Evolutionary conservation across 2,888 invertebrate species (phyloP), one percentile per base, ranked within the genome.

Genomic region (Asteroscopus sphinx): DNA sequence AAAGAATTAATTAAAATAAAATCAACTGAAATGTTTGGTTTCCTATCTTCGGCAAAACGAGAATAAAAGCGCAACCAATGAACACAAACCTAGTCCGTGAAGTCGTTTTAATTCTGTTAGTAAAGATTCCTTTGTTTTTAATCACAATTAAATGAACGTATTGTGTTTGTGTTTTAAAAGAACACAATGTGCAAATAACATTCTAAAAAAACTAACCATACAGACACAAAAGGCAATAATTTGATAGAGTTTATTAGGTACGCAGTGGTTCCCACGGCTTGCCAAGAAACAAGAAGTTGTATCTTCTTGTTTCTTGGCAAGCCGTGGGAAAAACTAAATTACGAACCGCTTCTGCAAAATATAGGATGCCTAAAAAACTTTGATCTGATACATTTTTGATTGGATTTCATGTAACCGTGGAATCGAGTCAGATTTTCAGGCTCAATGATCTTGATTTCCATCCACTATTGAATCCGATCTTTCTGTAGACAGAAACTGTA

Each of bases 191-290:
- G 17, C 32, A 15, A 9, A 52, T 13, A 59, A 16, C 17, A 32
- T 15, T 8, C 26, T 60, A 46, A 53, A 39, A 21, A 61, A 54
- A 62, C 62, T 25, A 16, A 47, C 46, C 36, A 16, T 33, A 36
- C 26, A 16, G 7, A 15, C 36, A 30, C 28, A 33, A 26, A 35
- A 33, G 5, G 17, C 16, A 35, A 54, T 54, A 25, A 44, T 17
- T 44, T 35, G 25, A 47, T 35, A 35, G 16, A 44, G 12, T 47
- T 62, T 48, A 62, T 39, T 35, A 62, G n/a, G 9, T 5, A 33
- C 28, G 28, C 9, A 35, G 42, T 2, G 28, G 15, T 17, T 39
- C 25, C 21, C 11, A 37, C 17, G 21, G 16, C 25, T 46, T 53
- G 28, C 37, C 13, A 44, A 40, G 35, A 62, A 44, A 46, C n/a